Conservation (phyloP, 2,888 invertebrate species). For the Pyrochroa serraticornis region DNA sequence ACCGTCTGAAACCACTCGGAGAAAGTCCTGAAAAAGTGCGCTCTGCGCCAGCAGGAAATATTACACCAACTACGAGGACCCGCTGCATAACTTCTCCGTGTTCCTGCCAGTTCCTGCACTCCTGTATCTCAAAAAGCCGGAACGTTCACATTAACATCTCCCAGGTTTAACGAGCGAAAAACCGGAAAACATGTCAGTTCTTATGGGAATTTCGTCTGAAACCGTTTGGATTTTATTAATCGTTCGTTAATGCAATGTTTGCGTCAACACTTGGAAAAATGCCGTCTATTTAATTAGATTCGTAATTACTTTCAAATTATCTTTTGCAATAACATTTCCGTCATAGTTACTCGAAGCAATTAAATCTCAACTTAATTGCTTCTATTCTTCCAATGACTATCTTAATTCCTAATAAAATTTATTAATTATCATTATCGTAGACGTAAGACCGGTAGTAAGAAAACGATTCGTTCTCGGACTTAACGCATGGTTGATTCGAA, state of each 20-base stretch:
- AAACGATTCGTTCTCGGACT: too few species aligned
- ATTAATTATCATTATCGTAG: neutral
- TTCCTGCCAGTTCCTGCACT: too few species aligned
- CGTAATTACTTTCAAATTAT: conserved; percentile 2
- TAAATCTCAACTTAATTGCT: neutral
- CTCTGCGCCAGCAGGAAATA: conserved; percentile 22
- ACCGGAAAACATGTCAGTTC: too few species aligned
- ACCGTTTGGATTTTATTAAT: too few species aligned
- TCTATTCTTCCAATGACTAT: neutral
- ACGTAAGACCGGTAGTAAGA: neutral
- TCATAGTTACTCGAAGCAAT: neutral
- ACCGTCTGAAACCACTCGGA: neutral
- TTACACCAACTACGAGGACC: conserved; percentile 21
- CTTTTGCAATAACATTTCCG: neutral
- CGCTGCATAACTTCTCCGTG: neutral
- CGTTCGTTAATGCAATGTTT: too few species aligned
- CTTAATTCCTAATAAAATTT: neutral
- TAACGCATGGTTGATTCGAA: neutral
- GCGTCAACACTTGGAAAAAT: neutral
- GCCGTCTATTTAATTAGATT: neutral
- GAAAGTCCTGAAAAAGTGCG: conserved; percentile 18
- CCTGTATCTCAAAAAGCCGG: too few species aligned
- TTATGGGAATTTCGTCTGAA: too few species aligned
- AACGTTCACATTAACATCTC: too few species aligned
- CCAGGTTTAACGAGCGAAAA: too few species aligned